These are phyloP conservation scores for Rhizoglyphus robini DNA, from an alignment of 1,140 invertebrate species.

Conservation along the genomic window DNA sequence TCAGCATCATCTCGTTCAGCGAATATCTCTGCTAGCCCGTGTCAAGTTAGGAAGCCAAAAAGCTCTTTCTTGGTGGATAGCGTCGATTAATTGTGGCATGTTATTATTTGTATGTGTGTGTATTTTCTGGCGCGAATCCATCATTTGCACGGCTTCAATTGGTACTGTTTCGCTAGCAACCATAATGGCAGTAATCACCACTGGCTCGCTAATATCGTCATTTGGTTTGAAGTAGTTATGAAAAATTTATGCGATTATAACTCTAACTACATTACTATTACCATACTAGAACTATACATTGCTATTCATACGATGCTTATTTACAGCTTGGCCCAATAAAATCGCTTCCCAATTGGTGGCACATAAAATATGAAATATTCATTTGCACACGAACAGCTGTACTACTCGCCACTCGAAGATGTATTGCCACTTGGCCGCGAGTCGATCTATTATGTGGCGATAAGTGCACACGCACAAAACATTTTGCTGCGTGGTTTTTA, in stretches of 20 bases:
- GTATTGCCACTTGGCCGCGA: background rate
- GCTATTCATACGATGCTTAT: background rate
- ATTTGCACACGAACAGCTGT: background rate
- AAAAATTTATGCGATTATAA: slow-evolving; percentile 12
- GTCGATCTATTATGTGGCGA: background rate
- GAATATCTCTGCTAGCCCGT: too few relatives aligned
- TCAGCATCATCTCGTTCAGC: too few relatives aligned
- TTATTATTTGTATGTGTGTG: background rate
- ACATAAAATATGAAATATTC: background rate
- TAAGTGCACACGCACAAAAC: slow-evolving; percentile 5
- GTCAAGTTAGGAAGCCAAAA: too few relatives aligned
- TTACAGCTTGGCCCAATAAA: slow-evolving; percentile 13
- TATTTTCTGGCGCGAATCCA: too few relatives aligned
- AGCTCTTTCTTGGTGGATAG: too few relatives aligned
- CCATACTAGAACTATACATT: too few relatives aligned
- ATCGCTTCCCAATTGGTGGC: background rate
- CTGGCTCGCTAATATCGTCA: too few relatives aligned
- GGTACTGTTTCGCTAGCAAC: too few relatives aligned
- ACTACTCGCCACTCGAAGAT: background rate
- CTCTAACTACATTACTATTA: background rate
- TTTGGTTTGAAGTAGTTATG: too few relatives aligned
- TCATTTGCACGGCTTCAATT: too few relatives aligned
- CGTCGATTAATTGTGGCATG: slow-evolving; percentile 3
- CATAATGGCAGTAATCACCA: too few relatives aligned
- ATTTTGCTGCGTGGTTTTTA: background rate